phyloP scores from a whole-genome alignment of 2,797 vertebrate species.

The Eulemur mongoz region DNA sequence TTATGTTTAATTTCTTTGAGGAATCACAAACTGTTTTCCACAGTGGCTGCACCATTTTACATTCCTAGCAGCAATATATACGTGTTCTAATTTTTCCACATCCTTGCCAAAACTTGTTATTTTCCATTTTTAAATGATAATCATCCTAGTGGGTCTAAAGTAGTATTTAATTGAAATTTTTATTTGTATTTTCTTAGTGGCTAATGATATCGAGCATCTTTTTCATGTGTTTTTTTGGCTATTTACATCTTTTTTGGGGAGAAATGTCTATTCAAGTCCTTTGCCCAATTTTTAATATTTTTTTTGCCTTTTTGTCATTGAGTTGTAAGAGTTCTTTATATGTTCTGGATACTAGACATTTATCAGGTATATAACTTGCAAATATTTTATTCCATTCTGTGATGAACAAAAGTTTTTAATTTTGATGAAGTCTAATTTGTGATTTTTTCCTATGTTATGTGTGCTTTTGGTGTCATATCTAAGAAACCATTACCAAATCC shows the following conservation, averaged over 20 bases:
- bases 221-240: not conserved
- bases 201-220: not conserved
- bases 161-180: not conserved
- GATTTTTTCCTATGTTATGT: not conserved
- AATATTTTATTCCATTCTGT: not conserved
- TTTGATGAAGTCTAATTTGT: not conserved
- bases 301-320: not conserved
- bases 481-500: not conserved
- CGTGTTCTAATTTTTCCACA: not conserved
- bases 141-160: not conserved
- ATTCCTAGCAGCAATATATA: not conserved
- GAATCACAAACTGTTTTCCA: not conserved
- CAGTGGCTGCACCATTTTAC: not conserved
- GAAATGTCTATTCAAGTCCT: not conserved
- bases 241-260: not conserved
- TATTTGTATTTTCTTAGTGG: not conserved
- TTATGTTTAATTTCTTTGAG: not conserved
- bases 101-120: not conserved
- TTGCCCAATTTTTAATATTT: not conserved
- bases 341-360: not conserved
- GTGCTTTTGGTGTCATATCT: not conserved
- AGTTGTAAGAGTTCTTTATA: not conserved
- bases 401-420: not conserved
- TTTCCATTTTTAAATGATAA: not conserved
- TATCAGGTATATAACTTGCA: not conserved